Conservation (phyloP, 2,888 invertebrate species). For the Meta bourneti region DNA sequence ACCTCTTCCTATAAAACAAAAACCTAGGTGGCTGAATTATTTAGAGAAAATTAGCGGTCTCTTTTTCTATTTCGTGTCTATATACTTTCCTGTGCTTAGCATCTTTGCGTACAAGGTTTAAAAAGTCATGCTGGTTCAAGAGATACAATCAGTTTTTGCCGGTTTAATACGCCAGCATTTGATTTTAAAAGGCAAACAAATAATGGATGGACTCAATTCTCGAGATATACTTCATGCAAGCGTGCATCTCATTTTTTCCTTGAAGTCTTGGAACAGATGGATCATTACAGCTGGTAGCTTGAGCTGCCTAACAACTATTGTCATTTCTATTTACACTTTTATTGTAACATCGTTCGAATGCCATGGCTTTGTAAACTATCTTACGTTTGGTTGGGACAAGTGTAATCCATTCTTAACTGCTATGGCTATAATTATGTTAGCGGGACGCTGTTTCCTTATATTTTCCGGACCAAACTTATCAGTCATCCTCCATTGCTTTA, state of each 20-base stretch:
- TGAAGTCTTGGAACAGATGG: background rate
- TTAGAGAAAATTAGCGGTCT: background rate
- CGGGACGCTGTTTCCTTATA: background rate
- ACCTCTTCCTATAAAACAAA: background rate
- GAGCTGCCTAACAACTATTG: background rate
- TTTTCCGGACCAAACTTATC: background rate
- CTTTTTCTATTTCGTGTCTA: background rate
- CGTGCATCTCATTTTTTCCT: background rate
- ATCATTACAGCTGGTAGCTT: background rate
- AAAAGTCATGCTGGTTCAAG: background rate
- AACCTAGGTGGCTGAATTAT: background rate
- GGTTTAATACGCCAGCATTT: background rate
- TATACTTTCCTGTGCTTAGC: background rate
- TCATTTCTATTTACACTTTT: background rate
- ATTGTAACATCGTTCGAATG: background rate
- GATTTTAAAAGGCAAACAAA: background rate
- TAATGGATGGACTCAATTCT: background rate
- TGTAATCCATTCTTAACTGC: background rate
- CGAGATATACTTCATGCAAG: background rate
- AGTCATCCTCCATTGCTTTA: slow-evolving; percentile 1
- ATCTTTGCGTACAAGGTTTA: background rate
- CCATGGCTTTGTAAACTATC: background rate
- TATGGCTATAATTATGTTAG: background rate
- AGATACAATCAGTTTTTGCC: background rate
- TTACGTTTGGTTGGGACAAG: background rate